Base-by-base conservation (phyloP, 2,113 vertebrate species). In the Lepidiolamprologus cunningtoni region DNA sequence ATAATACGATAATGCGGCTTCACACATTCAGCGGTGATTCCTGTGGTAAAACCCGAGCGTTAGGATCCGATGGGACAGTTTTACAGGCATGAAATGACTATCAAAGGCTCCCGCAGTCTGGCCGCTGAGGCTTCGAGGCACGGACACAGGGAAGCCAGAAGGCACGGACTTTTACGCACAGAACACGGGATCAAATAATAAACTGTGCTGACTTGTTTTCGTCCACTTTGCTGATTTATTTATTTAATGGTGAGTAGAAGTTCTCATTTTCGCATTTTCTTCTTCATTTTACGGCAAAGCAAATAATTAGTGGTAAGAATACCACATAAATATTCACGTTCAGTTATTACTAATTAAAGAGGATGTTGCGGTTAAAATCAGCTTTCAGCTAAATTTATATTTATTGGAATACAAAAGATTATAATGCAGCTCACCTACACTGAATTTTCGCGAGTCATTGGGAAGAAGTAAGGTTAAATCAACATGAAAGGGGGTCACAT, bases 1-100 rank as follows among this genome's bases (percentile, higher is more conserved):
- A 96, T 92, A 94, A 93, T 92, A 95, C 52, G 91, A 95, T 90
- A 91, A 91, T 87, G 83, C 88, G 92, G 71, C 87, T 91, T 95
- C 94, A 94, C 89, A 47, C 91, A 83, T 92, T 83, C 91, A 47
- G 81, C 68, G 85, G 82, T 81, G 92, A 91, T 91, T 88, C 92
- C 90, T 91, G 86, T 76, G 95, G 85, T 87, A 85, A 90, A 94
- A 86, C 85, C 85, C 54, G 93, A 94, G 92, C 89, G 88, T 42
- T 89, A 86, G 86, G 89, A 92, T 80, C 83, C 83, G 89, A 88
- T 80, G 91, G 86, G 92, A 82, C 94, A 87, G 83, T 90, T 94
- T 93, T 88, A 90, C 84, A 91, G 88, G 87, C 93, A 91, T 91
- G 92, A 94, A 93, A 95, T 92, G 86, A 94, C 91, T 80, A 91